phyloP scores from a whole-genome alignment of 2,888 invertebrate genomes.

The Temnothorax unifasciatus region DNA sequence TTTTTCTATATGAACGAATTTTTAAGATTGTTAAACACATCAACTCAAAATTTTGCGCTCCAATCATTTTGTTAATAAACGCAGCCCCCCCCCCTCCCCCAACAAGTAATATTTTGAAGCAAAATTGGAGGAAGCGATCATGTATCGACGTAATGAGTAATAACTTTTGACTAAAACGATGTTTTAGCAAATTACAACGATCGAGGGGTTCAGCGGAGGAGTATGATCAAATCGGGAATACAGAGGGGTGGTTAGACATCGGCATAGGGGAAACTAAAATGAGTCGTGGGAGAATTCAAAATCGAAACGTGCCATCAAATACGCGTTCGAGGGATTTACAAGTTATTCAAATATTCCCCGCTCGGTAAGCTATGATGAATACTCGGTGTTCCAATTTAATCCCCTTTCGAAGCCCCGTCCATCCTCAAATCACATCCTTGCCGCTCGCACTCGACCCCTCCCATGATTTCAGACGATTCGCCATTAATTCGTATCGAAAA shows the following conservation, averaged over 20 bases:
- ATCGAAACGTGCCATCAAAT: slow-evolving; percentile 71
- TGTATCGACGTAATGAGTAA: slow-evolving; percentile 14
- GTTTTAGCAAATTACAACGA: slow-evolving; percentile 1
- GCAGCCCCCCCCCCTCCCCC: not conserved
- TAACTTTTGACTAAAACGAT: slow-evolving; percentile 23
- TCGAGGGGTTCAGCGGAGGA: not conserved
- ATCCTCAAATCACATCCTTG: slow-evolving; percentile 44
- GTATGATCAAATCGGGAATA: not conserved
- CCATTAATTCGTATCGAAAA: slow-evolving; percentile 50
- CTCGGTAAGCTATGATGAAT: slow-evolving; percentile 77
- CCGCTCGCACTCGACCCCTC: slow-evolving; percentile 9
- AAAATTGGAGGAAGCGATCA: not conserved
- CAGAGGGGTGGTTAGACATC: slow-evolving; percentile 25
- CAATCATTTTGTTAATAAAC: slow-evolving; percentile 26
- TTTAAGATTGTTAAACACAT: not conserved
- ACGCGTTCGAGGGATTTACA: slow-evolving; percentile 77
- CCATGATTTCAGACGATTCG: slow-evolving; percentile 26
- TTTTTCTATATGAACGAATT: not conserved
- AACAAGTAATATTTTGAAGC: not conserved
- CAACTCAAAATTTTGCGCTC: not conserved
- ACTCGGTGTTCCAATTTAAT: slow-evolving; percentile 78
- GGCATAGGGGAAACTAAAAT: slow-evolving; percentile 41
- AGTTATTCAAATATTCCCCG: slow-evolving; percentile 80
- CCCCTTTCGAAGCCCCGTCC: slow-evolving; percentile 67
- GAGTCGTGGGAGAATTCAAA: slow-evolving; percentile 49